These are phyloP conservation scores for Cynaeus angustus DNA, from an alignment of 2,888 invertebrate genomes.

Conservation along the genomic window DNA sequence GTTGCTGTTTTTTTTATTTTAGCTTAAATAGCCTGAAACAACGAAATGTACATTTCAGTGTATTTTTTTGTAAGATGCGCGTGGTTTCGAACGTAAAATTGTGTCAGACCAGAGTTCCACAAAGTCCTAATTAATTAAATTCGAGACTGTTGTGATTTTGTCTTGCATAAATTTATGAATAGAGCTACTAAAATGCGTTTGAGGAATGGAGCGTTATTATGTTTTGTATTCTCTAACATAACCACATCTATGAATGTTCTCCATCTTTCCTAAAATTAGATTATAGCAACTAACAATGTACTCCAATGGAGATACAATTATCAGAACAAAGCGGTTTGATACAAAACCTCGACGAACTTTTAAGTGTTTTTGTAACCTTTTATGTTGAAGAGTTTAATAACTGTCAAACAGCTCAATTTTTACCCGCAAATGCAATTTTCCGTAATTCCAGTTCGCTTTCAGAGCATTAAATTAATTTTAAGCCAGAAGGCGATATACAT, in stretches of 20 bases:
- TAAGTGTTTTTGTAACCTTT: constrained; percentile 29
- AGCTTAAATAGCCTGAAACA: no score
- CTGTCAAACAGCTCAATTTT: constrained; percentile 48
- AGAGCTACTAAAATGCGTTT: constrained; percentile 44
- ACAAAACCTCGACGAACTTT: constrained; percentile 29
- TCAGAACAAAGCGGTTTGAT: constrained; percentile 39
- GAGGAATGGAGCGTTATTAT: constrained; percentile 39
- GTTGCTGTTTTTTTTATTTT: no score
- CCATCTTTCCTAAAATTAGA: constrained; percentile 48
- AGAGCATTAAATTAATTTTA: constrained; percentile 60
- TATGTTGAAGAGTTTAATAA: constrained; percentile 32
- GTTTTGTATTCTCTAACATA: constrained; percentile 45
- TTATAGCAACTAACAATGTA: constrained; percentile 48
- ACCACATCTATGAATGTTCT: constrained; percentile 46
- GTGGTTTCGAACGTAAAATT: neutral
- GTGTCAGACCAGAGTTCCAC: neutral
- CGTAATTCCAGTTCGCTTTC: constrained; percentile 52
- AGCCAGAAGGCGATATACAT: constrained; percentile 58
- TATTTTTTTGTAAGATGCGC: no score
- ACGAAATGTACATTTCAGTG: no score
- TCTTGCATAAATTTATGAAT: constrained; percentile 41
- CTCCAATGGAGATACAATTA: constrained; percentile 45
- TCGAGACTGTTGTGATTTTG: constrained; percentile 7
- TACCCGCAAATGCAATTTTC: constrained; percentile 51
- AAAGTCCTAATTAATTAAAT: constrained; percentile 17